These are phyloP conservation scores for Menura novaehollandiae DNA, from an alignment of 2,113 vertebrate genomes.

Conservation along the genomic window DNA sequence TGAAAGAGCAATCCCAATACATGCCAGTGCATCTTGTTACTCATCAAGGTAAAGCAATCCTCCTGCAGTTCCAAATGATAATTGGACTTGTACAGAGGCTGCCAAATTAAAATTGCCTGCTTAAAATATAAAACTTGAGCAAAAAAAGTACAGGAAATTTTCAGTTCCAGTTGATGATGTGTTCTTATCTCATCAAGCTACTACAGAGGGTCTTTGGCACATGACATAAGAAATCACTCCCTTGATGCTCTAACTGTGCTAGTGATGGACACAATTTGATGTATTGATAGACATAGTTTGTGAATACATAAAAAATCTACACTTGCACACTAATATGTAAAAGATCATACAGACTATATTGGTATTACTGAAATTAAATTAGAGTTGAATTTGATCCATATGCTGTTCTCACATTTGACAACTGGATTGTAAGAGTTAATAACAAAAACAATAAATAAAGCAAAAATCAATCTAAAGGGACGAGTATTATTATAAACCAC, in stretches of 20 bases:
- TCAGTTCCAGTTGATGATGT: constrained; percentile 1
- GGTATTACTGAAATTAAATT: background rate
- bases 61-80: constrained; percentile 58
- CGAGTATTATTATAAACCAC: background rate
- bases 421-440: background rate
- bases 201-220: background rate
- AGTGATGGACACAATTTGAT: background rate
- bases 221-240: background rate
- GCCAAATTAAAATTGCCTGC: constrained; percentile 66
- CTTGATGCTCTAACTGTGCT: background rate
- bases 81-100: constrained; percentile 30
- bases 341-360: background rate
- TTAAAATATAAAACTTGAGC: constrained; percentile 48
- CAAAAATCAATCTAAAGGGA: background rate
- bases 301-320: background rate
- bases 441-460: background rate
- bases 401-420: background rate
- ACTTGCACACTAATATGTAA: background rate
- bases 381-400: background rate
- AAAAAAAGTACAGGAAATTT: background rate
- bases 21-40: constrained; percentile 30
- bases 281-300: background rate
- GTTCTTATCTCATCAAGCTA: background rate
- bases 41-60: constrained; percentile 15
- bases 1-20: background rate